Base-by-base conservation (phyloP, 1,140 invertebrate genomes). In the Sycophila sp. region DNA sequence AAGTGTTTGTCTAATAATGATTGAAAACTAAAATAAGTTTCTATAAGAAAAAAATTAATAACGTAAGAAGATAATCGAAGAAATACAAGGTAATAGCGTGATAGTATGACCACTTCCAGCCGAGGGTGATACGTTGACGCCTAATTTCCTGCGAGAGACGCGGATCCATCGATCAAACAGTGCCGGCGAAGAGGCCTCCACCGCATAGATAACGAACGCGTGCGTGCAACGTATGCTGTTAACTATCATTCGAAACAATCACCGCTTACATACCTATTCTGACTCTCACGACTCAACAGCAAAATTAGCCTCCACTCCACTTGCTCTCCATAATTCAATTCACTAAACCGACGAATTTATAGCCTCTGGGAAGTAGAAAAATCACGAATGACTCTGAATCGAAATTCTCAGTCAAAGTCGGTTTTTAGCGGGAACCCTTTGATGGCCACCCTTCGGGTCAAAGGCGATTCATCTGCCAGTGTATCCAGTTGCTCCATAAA, bases 151-250 rank as follows among this genome's bases (percentile, higher is more conserved):
- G 78, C 77, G 79, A 75, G 70, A 81, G 75, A 73, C 72, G 72
- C 74, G 75, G 77, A 86, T 83, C 79, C 80, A 86, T 86, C 85
- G 85, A 86, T 86, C 85, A 86, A 86, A 86, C 84, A 85, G 64
- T 78, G 71, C 67, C 65, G 55, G 65, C 73, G 74, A 77, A 72
- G 74, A 76, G 71, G 74, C 75, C 76, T 70, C 73, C 28, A 71
- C n/a, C n/a, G n/a, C n/a, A n/a, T 71, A 81, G 79, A 84, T 78
- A 81, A 71, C 22, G 71, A 38, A 42, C 36, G 30, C 32, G 2
- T 19, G 11, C 3, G 8, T 26, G 10, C n/a, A 34, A 38, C 60
- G 70, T 71, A 69, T 76, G 72, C 55, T 56, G 59, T 42, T 75
- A 79, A 78, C 74, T 77, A 63, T 10, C 11, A 24, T 15, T 32